Percentiles rank a stretch among this genome's conserved stretches.
phyloP scores from a whole-genome alignment of 2,888 invertebrate species.

The Agrochola lychnidis region DNA sequence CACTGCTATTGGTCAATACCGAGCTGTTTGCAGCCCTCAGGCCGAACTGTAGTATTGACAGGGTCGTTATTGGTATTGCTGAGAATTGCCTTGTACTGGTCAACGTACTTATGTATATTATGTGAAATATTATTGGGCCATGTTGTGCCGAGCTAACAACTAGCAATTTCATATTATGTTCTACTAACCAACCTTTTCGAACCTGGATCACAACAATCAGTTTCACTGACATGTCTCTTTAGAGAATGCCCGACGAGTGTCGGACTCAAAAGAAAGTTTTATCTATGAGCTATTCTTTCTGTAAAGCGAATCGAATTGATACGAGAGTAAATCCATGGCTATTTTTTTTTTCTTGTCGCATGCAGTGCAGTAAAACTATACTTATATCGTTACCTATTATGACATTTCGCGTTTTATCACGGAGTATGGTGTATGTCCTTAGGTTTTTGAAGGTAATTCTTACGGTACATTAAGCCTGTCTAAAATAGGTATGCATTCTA shows the following conservation, averaged over 20 bases:
- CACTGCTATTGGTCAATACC: conserved; percentile 24
- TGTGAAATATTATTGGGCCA: neutral
- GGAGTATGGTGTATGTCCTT: neutral
- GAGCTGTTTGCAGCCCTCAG: conserved; percentile 14
- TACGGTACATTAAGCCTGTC: neutral
- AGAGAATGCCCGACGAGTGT: neutral
- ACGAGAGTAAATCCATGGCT: neutral
- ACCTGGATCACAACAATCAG: neutral
- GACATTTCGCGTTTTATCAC: neutral
- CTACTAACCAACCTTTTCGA: neutral
- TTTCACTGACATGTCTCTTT: neutral
- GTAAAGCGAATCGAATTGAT: neutral
- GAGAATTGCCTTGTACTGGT: neutral
- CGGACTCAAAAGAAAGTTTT: neutral
- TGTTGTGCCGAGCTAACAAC: neutral
- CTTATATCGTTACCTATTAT: neutral
- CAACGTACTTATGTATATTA: neutral
- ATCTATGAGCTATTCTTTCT: neutral
- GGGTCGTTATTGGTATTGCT: conserved; percentile 17
- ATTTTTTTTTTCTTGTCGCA: neutral
- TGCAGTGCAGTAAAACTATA: neutral
- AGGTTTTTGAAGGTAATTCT: neutral
- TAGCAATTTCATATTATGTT: neutral
- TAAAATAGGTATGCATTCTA: neutral
- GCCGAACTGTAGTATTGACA: conserved; percentile 24